phyloP scores from a whole-genome alignment of 2,888 invertebrate genomes.

The Apamea crenata region DNA sequence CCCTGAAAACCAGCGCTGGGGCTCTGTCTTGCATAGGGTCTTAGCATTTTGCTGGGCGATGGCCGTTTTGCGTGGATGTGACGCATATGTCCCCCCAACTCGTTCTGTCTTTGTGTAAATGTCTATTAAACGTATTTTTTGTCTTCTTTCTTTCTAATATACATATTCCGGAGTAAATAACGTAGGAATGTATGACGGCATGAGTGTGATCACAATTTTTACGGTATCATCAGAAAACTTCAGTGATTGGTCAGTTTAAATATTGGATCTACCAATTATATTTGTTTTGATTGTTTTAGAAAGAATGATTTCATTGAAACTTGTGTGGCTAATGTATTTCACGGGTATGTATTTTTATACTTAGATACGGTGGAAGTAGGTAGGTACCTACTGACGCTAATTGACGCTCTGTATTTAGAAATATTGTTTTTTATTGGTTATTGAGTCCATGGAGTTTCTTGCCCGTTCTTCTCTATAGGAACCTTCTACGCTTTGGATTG shows the following conservation, averaged over 20 bases:
- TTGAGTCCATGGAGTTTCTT: not conserved
- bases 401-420: constrained; percentile 5
- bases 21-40: not conserved
- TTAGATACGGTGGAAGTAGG: constrained; percentile 41
- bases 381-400: constrained; percentile 22
- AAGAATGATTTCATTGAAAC: constrained; percentile 56
- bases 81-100: too few species aligned
- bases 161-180: constrained; percentile 6
- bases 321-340: constrained; percentile 54
- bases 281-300: constrained; percentile 53
- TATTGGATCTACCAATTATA: constrained; percentile 58
- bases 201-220: constrained; percentile 51
- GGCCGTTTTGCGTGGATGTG: too few species aligned
- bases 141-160: not conserved
- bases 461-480: not conserved
- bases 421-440: constrained; percentile 3
- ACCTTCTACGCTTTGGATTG: not conserved
- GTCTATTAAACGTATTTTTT: not conserved
- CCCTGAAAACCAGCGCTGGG: too few species aligned
- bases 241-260: constrained; percentile 54
- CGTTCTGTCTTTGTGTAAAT: too few species aligned
- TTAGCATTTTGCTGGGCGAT: not conserved
- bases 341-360: constrained; percentile 33
- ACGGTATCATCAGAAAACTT: constrained; percentile 32
- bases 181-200: constrained; percentile 41